Conservation (phyloP, 2,888 invertebrate genomes). For the Exephanes ischioxanthus region DNA sequence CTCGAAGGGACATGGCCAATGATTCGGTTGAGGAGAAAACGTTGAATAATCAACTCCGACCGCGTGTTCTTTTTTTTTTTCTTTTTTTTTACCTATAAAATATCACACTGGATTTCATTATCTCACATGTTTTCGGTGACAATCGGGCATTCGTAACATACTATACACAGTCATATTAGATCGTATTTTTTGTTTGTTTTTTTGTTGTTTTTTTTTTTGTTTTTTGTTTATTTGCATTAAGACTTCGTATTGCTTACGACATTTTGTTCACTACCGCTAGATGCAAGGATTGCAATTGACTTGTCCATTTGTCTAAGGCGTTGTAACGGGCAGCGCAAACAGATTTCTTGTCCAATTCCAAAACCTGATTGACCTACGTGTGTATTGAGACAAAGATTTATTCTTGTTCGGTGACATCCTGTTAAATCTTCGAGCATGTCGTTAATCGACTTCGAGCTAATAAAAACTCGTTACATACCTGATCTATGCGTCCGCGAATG, state of each 20-base stretch:
- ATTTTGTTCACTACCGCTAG: conserved; percentile 97
- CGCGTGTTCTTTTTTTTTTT: conserved; percentile 17
- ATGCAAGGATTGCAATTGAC: conserved; percentile 95
- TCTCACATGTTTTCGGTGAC: conserved; percentile 66
- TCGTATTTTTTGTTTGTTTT: conserved; percentile 65
- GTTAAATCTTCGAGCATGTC: not conserved
- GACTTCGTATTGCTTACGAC: conserved; percentile 86
- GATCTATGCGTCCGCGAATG: conserved; percentile 95
- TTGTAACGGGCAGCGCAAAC: conserved; percentile 94
- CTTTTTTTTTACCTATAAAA: conserved; percentile 72
- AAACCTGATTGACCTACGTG: conserved; percentile 94
- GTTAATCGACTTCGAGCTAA: not conserved
- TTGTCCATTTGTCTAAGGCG: conserved; percentile 98
- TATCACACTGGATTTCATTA: conserved; percentile 81
- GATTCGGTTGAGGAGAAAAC: conserved; percentile 32
- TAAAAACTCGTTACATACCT: conserved; percentile 85
- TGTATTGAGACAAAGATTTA: conserved; percentile 18
- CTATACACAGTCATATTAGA: conserved; percentile 78
- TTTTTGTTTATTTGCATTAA: conserved; percentile 59
- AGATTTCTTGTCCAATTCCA: conserved; percentile 93
- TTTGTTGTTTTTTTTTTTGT: conserved; percentile 8
- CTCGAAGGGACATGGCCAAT: conserved; percentile 3
- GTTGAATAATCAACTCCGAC: conserved; percentile 38
- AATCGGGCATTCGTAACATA: conserved; percentile 73
- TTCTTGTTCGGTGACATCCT: not conserved